Percentiles rank a stretch among this genome's conserved stretches.
Evolutionary conservation across 2,797 vertebrate genomes (phyloP).

Genomic region (Alectoris magna): DNA sequence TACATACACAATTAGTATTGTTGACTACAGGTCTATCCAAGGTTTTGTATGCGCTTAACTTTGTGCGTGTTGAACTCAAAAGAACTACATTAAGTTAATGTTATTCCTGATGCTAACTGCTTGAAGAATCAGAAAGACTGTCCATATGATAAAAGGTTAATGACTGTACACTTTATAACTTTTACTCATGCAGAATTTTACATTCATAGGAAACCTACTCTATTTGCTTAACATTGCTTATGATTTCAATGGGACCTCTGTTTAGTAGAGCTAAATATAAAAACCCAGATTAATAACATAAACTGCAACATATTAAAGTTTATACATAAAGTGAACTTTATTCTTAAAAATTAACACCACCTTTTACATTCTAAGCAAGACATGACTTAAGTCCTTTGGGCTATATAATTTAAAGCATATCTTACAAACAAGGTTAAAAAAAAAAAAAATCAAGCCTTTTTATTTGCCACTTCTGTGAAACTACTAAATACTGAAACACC

Average conservation of each 20-base stretch:
- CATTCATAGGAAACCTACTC: neutral
- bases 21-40: neutral
- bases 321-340: neutral
- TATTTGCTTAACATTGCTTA: neutral
- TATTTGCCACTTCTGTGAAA: neutral
- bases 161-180: neutral
- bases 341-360: neutral
- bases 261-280: neutral
- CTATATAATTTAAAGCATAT: neutral
- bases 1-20: neutral
- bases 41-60: neutral
- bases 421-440: neutral
- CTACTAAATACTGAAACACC: neutral
- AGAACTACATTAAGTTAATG: neutral
- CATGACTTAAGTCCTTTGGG: neutral
- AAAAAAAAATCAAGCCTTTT: neutral
- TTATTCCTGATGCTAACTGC: neutral
- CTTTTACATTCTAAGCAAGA: neutral
- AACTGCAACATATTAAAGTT: neutral
- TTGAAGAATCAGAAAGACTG: slow-evolving; percentile 13
- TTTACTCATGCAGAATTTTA: slow-evolving; percentile 2
- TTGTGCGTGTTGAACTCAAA: neutral
- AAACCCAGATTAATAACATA: neutral
- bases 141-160: slow-evolving; percentile 1
- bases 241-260: neutral